Conservation (phyloP, 92 coral and sea anemone species). For the Scolanthus callimorphus region DNA sequence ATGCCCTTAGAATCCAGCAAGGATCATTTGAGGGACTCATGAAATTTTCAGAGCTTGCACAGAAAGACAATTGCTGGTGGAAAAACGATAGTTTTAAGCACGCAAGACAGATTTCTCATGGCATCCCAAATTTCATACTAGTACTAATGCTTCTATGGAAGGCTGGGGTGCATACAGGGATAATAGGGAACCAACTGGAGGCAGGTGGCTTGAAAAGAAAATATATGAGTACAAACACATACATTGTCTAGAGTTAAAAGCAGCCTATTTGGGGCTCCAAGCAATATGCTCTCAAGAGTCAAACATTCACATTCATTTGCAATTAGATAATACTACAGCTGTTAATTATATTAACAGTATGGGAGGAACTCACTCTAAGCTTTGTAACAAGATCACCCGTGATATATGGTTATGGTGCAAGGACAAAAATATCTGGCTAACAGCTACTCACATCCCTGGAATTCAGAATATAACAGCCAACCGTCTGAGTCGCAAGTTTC, state of each 20-base stretch:
- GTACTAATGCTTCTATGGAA: slow-evolving; percentile 32
- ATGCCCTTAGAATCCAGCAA: slow-evolving; percentile 21
- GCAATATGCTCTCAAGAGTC: slow-evolving; percentile 23
- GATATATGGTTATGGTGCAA: slow-evolving; percentile 41
- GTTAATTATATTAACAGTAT: slow-evolving; percentile 25
- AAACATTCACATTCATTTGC: slow-evolving; percentile 29
- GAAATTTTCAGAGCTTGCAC: slow-evolving; percentile 9
- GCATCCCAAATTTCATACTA: slow-evolving; percentile 9
- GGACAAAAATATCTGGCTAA: slow-evolving; percentile 28
- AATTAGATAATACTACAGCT: slow-evolving; percentile 38
- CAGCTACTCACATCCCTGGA: slow-evolving; percentile 40
- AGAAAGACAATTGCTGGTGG: slow-evolving; percentile 24
- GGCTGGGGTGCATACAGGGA: slow-evolving; percentile 34
- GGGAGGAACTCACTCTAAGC: slow-evolving; percentile 28
- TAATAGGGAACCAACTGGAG: slow-evolving; percentile 11
- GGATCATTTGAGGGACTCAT: slow-evolving; percentile 20
- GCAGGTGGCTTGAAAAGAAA: slow-evolving; percentile 26
- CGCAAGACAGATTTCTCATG: slow-evolving; percentile 11
- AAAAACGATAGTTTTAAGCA: neutral
- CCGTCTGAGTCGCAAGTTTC: slow-evolving; percentile 4
- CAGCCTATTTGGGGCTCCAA: slow-evolving; percentile 39
- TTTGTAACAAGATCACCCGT: slow-evolving; percentile 19
- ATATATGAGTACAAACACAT: slow-evolving; percentile 10
- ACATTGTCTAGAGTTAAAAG: slow-evolving; percentile 25
- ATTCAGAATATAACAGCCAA: slow-evolving; percentile 14